Percentiles rank a stretch among this genome's conserved stretches.
phyloP scores from a whole-genome alignment of 35 echinoderm and acorn worm species.

The Apostichopus californicus region DNA sequence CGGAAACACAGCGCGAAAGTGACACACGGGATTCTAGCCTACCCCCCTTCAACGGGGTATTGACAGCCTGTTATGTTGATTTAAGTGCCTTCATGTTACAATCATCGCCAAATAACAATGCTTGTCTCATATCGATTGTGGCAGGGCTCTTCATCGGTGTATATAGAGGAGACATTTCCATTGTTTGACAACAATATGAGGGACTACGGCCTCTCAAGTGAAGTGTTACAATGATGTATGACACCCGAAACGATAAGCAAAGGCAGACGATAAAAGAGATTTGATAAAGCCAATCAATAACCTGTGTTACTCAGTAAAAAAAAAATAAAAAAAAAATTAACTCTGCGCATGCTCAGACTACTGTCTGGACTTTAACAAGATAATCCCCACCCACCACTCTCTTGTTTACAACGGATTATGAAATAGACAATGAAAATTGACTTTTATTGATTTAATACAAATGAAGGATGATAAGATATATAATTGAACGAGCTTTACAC shows the following conservation, averaged over 20 bases:
- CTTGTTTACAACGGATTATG: not conserved
- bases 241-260: not conserved
- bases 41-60: not conserved
- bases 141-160: not conserved
- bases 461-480: no score
- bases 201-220: slow-evolving; percentile 2
- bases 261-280: no score
- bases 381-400: not conserved
- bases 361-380: not conserved
- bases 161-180: not conserved
- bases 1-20: no score
- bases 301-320: no score
- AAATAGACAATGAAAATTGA: not conserved
- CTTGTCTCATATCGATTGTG: slow-evolving; percentile 18
- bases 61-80: slow-evolving; percentile 23
- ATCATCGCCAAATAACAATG: slow-evolving; percentile 21
- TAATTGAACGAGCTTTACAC: no score
- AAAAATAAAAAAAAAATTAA: not conserved
- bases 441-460: no score
- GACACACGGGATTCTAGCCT: not conserved
- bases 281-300: no score
- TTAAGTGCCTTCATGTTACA: slow-evolving; percentile 22
- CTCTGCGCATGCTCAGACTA: not conserved
- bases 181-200: not conserved
- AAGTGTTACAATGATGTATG: slow-evolving; percentile 17